Base-by-base conservation (phyloP, 2,888 invertebrate species). In the Cistogaster globosa region DNA sequence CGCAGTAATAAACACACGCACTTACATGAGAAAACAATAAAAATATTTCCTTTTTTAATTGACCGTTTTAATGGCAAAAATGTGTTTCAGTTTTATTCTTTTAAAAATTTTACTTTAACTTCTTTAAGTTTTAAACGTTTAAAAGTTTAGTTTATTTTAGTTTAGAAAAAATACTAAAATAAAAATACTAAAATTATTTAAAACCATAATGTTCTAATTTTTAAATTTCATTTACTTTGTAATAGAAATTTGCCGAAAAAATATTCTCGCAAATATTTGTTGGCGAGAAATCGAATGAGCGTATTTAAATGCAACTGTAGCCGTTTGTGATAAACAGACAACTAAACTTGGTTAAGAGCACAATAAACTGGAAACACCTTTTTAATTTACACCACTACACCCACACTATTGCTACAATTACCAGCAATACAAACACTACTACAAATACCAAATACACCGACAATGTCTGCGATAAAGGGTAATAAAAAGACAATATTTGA, bases 251-350 rank as follows among this genome's bases (percentile, higher is more conserved):
- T 36, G 45, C 12, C 32, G 51, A 78, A 72, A 58, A n/a, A 51
- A 53, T 26, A 4, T 26, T 3, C 51, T 36, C 14, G 22, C 22
- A 45, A 42, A 45, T 32, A 45, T 14, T 32, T 62, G 20, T 18
- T 58, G 32, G n/a, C 53, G 32, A 45, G 32, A 63, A 36, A 53
- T 55, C 14, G 32, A 32, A 20, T 55, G 20, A 63, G 45, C 57
- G 53, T 42, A 38, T 53, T 65, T 53, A 18, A 74, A 18, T 76
- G 76, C 22, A 79, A 84, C 90, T 89, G 88, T 89, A 90, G 89
- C 88, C 89, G 89, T 89, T 90, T 90, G 89, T 88, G 89, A 89
- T 89, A 89, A 88, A 90, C 89, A 88, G 88, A 90, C 90, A 90
- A 90, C 90, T 90, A 89, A 90, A 84, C 68, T 68, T 42, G 38